Conservation (phyloP, 2,113 vertebrate species). For the Dasyornis broadbenti region DNA sequence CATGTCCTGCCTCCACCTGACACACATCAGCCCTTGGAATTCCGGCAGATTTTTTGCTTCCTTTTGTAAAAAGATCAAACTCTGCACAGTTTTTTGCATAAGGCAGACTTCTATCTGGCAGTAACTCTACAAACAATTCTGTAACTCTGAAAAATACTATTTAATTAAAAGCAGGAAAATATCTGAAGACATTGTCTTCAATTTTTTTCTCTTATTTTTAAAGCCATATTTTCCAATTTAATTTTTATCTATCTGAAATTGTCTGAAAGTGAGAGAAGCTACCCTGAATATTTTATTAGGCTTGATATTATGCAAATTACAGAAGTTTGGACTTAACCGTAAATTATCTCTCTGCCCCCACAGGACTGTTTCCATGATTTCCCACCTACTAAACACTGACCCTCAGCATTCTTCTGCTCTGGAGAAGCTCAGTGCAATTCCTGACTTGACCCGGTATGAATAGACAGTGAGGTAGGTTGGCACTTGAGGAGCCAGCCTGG, state of each 20-base stretch:
- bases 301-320: neutral
- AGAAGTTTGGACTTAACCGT: neutral
- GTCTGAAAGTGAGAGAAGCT: neutral
- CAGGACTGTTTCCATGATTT: neutral
- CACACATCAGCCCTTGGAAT: neutral
- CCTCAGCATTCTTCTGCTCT: neutral
- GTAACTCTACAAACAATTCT: neutral
- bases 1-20: neutral
- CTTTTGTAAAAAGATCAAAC: neutral
- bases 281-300: neutral
- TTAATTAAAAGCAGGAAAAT: neutral
- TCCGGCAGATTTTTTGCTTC: neutral
- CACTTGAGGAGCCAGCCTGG: neutral
- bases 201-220: neutral
- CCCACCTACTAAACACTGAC: neutral
- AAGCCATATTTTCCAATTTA: neutral
- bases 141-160: neutral
- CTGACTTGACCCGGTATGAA: neutral
- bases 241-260: neutral
- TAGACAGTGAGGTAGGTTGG: neutral
- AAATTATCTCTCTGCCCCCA: neutral
- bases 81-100: neutral
- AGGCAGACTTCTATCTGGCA: neutral
- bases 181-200: neutral
- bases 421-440: neutral